Evolutionary conservation across 2,888 invertebrate species (phyloP).

Genomic region (Ormyrus thymus): DNA sequence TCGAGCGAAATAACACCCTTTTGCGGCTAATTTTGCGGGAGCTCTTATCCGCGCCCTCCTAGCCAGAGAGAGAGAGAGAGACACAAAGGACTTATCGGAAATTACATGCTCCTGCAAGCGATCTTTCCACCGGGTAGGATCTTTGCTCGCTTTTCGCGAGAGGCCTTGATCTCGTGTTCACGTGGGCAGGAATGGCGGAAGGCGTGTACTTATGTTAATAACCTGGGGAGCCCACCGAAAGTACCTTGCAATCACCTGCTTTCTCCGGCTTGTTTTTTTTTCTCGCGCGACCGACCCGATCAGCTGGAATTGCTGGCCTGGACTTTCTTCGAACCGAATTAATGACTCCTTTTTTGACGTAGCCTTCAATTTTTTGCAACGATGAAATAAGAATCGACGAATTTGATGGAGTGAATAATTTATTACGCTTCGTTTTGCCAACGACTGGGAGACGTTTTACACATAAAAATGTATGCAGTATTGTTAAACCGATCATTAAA

Average conservation of each 20-base stretch:
- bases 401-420: no score
- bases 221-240: conserved; percentile 11
- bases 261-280: background rate
- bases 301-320: no score
- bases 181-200: background rate
- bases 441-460: no score
- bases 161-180: conserved; percentile 30
- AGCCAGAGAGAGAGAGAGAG: background rate
- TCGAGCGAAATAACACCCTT: conserved; percentile 45
- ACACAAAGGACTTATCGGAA: conserved; percentile 19
- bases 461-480: no score
- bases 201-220: conserved; percentile 40
- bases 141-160: background rate
- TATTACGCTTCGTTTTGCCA: no score
- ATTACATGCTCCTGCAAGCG: conserved; percentile 26
- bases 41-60: background rate
- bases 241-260: conserved; percentile 21
- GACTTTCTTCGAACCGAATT: no score
- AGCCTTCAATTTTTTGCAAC: no score
- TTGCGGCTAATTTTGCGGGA: conserved; percentile 48
- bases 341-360: no score
- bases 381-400: no score
- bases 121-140: background rate
- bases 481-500: no score
- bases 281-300: background rate